These are phyloP conservation scores for Cryptoblepharus egeriae DNA, from an alignment of 2,797 vertebrate genomes.

Conservation along the genomic window DNA sequence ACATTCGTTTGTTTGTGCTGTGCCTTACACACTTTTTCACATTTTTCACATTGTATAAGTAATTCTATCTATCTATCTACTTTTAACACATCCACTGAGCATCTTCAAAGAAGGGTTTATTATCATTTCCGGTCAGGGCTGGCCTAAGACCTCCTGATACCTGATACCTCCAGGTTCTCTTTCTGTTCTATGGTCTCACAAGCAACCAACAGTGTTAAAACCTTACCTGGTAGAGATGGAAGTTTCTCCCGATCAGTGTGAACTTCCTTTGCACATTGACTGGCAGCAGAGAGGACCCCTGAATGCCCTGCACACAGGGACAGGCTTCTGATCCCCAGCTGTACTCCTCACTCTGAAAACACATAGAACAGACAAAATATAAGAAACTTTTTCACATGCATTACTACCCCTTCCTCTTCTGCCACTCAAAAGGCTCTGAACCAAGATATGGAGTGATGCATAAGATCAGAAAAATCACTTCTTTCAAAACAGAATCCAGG, in stretches of 20 bases:
- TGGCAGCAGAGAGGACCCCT: slow-evolving; percentile 87
- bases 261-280: slow-evolving; percentile 88
- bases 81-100: not conserved
- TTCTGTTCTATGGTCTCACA: not conserved
- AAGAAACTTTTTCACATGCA: not conserved
- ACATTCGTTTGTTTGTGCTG: too few species aligned
- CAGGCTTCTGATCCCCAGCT: slow-evolving; percentile 87
- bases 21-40: not conserved
- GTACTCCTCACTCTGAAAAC: slow-evolving; percentile 80
- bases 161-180: too few species aligned
- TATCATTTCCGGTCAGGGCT: too few species aligned
- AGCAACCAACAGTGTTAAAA: not conserved
- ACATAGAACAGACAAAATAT: slow-evolving; percentile 27
- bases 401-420: too few species aligned
- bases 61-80: not conserved
- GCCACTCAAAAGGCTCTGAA: not conserved
- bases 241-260: slow-evolving; percentile 88
- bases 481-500: too few species aligned
- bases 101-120: not conserved
- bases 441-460: too few species aligned
- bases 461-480: too few species aligned
- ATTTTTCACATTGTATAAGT: too few species aligned
- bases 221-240: slow-evolving; percentile 90
- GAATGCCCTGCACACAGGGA: slow-evolving; percentile 91
- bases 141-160: too few species aligned